phyloP scores from a whole-genome alignment of 1,140 invertebrate genomes.

The Drosophila virilis region DNA sequence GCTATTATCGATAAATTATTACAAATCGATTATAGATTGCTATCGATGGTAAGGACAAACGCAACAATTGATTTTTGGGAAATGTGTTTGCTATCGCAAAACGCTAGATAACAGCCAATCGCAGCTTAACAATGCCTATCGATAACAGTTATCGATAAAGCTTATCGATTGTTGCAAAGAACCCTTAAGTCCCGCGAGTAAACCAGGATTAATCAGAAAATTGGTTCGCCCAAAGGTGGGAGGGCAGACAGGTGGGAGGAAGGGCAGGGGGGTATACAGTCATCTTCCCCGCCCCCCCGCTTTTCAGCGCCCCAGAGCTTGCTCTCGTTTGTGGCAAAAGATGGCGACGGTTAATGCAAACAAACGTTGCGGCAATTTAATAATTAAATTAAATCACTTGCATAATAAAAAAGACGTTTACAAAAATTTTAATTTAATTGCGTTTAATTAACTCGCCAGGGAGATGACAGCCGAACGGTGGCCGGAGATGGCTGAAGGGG shows the following conservation, averaged over 20 bases:
- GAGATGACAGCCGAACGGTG: conserved; percentile 69
- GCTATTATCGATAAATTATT: no score
- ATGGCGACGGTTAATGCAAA: conserved; percentile 47
- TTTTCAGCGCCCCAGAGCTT: no score
- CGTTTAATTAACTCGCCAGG: conserved; percentile 83
- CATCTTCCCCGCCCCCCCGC: not conserved
- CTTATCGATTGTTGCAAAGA: not conserved
- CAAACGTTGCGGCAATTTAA: conserved; percentile 78
- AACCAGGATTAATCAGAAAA: not conserved
- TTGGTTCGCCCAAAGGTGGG: not conserved
- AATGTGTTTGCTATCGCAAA: not conserved
- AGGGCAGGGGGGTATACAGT: no score
- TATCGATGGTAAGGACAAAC: no score
- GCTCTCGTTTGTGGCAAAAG: not conserved
- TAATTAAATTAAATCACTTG: conserved; percentile 83
- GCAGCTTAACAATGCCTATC: not conserved
- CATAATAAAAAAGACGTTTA: conserved; percentile 80
- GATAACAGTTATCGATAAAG: not conserved
- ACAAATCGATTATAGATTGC: no score
- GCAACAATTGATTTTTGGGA: no score
- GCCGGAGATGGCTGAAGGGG: conserved; percentile 32
- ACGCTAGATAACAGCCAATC: not conserved
- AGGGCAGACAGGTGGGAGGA: no score
- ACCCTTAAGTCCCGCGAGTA: not conserved
- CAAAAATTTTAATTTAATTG: conserved; percentile 81